phyloP scores from a whole-genome alignment of 2,888 invertebrate genomes.

The Lysandra coridon region DNA sequence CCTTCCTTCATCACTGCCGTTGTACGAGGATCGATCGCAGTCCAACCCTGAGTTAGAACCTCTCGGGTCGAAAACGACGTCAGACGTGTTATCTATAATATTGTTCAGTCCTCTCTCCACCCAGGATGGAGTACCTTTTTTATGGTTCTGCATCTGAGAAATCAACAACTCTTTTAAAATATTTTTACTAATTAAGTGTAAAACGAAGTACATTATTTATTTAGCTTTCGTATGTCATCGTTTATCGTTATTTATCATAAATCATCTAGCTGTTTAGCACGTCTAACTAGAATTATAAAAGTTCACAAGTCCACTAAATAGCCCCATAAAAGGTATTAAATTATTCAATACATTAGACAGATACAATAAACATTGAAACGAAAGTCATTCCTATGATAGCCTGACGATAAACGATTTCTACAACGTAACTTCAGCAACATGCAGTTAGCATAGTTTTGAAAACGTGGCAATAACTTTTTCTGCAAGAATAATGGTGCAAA shows the following conservation, averaged over 20 bases:
- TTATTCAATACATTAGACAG: neutral
- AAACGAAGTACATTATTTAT: neutral
- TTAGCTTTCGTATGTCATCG: too few species aligned
- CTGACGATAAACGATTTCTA: neutral
- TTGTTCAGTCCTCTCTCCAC: constrained; percentile 79
- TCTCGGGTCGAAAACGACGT: constrained; percentile 81
- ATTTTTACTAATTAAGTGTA: neutral
- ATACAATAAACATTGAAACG: neutral
- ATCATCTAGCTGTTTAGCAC: too few species aligned
- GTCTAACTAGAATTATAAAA: too few species aligned
- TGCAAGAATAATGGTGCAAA: neutral
- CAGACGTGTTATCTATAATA: constrained; percentile 72
- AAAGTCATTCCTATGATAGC: neutral
- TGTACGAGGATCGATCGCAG: constrained; percentile 69
- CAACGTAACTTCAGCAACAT: neutral
- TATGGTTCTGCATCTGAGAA: constrained; percentile 71
- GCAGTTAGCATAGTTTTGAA: neutral
- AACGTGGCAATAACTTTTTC: neutral
- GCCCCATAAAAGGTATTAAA: neutral
- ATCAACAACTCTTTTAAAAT: neutral
- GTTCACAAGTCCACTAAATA: too few species aligned
- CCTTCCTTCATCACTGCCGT: constrained; percentile 75
- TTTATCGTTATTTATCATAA: neutral
- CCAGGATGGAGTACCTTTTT: constrained; percentile 79
- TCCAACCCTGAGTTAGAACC: constrained; percentile 70